Percentiles rank a stretch among this genome's conserved stretches.
Evolutionary conservation across 2,888 invertebrate species (phyloP).

Genomic region (Chrysopilus asiliformis): DNA sequence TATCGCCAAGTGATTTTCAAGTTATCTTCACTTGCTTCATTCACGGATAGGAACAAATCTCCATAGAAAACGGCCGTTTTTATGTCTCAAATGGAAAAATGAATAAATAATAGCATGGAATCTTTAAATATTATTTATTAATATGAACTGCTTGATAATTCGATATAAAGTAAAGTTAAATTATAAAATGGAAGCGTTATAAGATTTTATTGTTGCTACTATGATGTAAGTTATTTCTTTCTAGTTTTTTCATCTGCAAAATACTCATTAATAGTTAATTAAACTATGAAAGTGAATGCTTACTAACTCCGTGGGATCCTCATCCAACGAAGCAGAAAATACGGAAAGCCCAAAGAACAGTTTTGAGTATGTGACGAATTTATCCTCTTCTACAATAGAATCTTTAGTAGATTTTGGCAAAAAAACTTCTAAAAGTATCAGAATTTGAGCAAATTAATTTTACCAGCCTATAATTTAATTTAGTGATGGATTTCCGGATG

Average conservation of each 20-base stretch:
- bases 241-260: slow-evolving; percentile 44
- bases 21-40: slow-evolving; percentile 35
- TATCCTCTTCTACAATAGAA: slow-evolving; percentile 81
- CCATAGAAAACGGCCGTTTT: no score
- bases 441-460: slow-evolving; percentile 15
- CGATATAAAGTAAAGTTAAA: no score
- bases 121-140: no score
- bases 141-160: no score
- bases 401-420: slow-evolving; percentile 17
- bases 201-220: no score
- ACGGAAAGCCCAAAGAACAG: slow-evolving; percentile 58
- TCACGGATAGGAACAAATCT: no score
- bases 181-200: no score
- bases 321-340: slow-evolving; percentile 60
- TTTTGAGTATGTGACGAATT: slow-evolving; percentile 60
- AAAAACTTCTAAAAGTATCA: slow-evolving; percentile 18
- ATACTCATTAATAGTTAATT: neutral
- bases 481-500: slow-evolving; percentile 71
- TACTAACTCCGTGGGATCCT: slow-evolving; percentile 49
- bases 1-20: slow-evolving; percentile 89
- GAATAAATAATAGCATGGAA: no score
- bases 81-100: no score
- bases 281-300: neutral
- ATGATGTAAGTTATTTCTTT: no score
- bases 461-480: slow-evolving; percentile 58